Conservation (phyloP, 2,888 invertebrate species). For the Rotaria magnacalcarata region DNA sequence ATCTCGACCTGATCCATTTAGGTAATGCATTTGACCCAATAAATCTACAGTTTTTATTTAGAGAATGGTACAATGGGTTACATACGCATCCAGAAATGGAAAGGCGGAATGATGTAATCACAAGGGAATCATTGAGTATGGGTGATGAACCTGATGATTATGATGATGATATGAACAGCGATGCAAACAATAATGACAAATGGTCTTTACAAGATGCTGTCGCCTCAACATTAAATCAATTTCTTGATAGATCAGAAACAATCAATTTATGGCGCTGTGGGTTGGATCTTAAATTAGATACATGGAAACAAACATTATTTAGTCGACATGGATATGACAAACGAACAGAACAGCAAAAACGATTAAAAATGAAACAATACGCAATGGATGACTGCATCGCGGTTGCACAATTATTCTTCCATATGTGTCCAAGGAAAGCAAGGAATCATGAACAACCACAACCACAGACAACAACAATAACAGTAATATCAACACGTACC, state of each 20-base stretch:
- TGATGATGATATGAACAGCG: too few species aligned
- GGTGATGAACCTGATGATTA: too few species aligned
- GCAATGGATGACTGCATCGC: not conserved
- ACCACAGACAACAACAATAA: not conserved
- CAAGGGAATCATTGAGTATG: too few species aligned
- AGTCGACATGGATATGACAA: not conserved
- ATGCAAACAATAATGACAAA: not conserved
- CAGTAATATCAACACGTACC: not conserved
- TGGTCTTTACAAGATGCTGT: not conserved
- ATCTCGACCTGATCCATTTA: not conserved
- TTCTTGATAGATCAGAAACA: not conserved
- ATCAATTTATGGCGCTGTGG: not conserved
- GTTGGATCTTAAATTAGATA: not conserved
- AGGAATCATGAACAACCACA: not conserved
- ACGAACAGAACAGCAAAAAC: not conserved
- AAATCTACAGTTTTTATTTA: too few species aligned
- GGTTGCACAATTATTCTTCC: not conserved
- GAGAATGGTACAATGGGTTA: too few species aligned
- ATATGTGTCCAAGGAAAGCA: not conserved
- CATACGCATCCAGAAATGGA: not conserved
- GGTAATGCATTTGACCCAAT: not conserved
- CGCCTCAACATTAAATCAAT: not conserved
- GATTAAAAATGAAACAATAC: not conserved
- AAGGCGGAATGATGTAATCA: not conserved
- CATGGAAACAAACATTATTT: not conserved